Evolutionary conservation across 2,797 vertebrate genomes (phyloP).

Genomic region (Danio choprae): DNA sequence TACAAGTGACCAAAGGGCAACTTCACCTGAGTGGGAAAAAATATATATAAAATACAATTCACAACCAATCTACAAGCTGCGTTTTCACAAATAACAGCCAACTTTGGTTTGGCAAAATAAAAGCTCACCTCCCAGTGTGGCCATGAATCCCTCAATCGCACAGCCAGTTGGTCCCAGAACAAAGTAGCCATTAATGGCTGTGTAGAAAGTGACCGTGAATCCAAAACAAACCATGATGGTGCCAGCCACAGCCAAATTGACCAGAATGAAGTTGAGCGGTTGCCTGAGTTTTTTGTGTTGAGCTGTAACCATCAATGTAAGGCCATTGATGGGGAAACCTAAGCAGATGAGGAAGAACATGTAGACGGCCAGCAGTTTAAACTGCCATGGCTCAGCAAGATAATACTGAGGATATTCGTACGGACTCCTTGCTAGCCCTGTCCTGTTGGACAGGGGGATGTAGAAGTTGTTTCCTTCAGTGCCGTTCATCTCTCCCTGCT

Average conservation of each 20-base stretch:
- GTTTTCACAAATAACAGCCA: not conserved
- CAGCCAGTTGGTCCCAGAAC: conserved; percentile 75
- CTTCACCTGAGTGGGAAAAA: conserved; percentile 63
- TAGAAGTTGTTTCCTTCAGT: conserved; percentile 85
- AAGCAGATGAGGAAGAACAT: conserved; percentile 83
- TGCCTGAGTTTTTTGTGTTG: conserved; percentile 85
- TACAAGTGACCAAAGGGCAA: conserved; percentile 74
- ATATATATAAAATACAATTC: conserved; percentile 55
- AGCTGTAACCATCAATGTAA: conserved; percentile 79
- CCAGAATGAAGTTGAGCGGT: conserved; percentile 84
- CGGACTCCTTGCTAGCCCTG: conserved; percentile 81
- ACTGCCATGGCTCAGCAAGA: conserved; percentile 76
- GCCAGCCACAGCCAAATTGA: conserved; percentile 83
- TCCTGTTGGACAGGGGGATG: conserved; percentile 83
- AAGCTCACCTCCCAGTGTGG: conserved; percentile 78
- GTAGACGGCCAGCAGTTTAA: conserved; percentile 73
- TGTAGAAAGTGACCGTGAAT: conserved; percentile 81
- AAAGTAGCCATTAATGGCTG: conserved; percentile 80
- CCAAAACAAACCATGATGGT: conserved; percentile 81
- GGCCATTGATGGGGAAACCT: conserved; percentile 80
- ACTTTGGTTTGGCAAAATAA: not conserved
- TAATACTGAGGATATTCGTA: conserved; percentile 81
- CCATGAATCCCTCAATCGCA: conserved; percentile 80
- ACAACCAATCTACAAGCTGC: not conserved
- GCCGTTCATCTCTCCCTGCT: conserved; percentile 75